phyloP scores from a whole-genome alignment of 1,140 invertebrate genomes.

The Andricus grossulariae region DNA sequence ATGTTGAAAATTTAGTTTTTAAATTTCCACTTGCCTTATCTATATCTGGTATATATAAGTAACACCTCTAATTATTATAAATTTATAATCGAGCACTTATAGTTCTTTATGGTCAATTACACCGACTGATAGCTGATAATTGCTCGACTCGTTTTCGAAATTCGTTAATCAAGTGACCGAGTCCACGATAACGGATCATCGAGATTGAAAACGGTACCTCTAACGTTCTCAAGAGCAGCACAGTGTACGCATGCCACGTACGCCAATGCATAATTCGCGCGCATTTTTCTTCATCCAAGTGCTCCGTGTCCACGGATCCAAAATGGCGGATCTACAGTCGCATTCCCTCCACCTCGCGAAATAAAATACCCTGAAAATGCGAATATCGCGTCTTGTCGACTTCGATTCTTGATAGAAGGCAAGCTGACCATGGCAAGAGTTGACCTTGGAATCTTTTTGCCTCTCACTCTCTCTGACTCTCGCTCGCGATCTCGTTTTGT shows the following conservation, averaged over 20 bases:
- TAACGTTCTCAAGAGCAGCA: background rate
- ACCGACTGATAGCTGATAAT: slow-evolving; percentile 38
- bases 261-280: slow-evolving; percentile 40
- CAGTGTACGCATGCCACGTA: slow-evolving; percentile 12
- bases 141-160: slow-evolving; percentile 29
- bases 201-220: slow-evolving; percentile 59
- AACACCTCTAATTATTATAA: no score
- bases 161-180: slow-evolving; percentile 32
- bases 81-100: no score
- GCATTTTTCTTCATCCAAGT: background rate
- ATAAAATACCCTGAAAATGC: background rate
- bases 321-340: background rate
- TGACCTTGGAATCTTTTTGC: slow-evolving; percentile 27
- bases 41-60: no score
- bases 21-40: no score
- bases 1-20: no score
- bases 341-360: background rate
- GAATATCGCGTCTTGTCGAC: background rate
- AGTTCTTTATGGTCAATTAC: background rate
- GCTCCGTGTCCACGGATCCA: background rate
- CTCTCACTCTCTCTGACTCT: slow-evolving; percentile 19
- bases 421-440: slow-evolving; percentile 16
- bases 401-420: slow-evolving; percentile 1
- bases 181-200: slow-evolving; percentile 57
- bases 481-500: background rate